Evolutionary conservation across 2,888 invertebrate genomes (phyloP), one percentile per base, ranked within the genome.

Genomic region (Limnephilus auricula): DNA sequence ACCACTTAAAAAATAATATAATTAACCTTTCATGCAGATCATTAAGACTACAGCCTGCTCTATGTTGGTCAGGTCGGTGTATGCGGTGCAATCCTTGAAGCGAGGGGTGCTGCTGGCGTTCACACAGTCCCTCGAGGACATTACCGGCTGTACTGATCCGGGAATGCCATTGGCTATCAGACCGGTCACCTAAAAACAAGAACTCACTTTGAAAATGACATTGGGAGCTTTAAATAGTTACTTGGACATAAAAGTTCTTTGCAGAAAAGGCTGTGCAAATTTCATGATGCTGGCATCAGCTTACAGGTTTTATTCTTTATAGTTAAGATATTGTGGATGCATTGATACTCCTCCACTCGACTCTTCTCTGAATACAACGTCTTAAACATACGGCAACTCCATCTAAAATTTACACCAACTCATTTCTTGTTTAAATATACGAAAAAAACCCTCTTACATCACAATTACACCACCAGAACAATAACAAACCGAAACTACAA

Each of bases 51-150:
- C 92, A n/a, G 90, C 90, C 37, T 93, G 91, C 45, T 93, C 93
- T 34, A 92, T 90, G 79, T 91, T 91, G 9, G 83, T 83, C 15
- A 83, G 45, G 79, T 85, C 87, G 0, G 90, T 79, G 78, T 65
- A 83, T 9, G 79, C 18, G 18, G 40, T 18, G 2, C 83, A n/a
- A 79, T 91, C 90, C 82, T 92, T 91, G 30, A 92, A 93, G 10
- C 95, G 94, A 31, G 95, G 95, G 3, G 95, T 95, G 93, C 95
- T 95, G 92, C 94, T 94, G 2, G 95, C 94, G 0, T 94, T 93
- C 90, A 94, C 92, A 0, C 92, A 92, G 91, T 95, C 95, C 15
- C 94, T 93, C 0, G 94, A 84, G 32, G 91, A 90, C 30, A 93
- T 93, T 9, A 95, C 94, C 0, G 94, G 93, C 25, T 94, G 94